These are phyloP conservation scores for Fulmarus glacialis DNA, from an alignment of 2,113 vertebrate species.

Conservation along the genomic window DNA sequence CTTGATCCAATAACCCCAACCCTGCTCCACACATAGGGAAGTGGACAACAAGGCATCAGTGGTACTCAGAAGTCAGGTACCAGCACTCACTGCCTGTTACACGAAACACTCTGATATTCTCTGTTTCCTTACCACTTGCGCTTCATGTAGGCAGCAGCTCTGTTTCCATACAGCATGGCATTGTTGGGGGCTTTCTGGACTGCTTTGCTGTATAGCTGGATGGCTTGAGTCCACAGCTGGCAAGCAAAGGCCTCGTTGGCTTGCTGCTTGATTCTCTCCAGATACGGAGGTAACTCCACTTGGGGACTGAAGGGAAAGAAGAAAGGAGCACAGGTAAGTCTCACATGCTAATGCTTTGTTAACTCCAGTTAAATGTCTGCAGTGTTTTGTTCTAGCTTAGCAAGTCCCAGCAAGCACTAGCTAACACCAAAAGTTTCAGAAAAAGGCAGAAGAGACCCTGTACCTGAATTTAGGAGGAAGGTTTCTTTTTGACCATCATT, in stretches of 20 bases:
- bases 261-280: slow-evolving; percentile 94
- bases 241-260: slow-evolving; percentile 96
- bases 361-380: background rate
- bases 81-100: background rate
- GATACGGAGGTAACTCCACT: slow-evolving; percentile 87
- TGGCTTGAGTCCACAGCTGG: slow-evolving; percentile 98
- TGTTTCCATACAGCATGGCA: slow-evolving; percentile 95
- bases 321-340: background rate
- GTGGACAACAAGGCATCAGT: accelerated
- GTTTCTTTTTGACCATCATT: background rate
- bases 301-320: slow-evolving; percentile 74
- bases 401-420: background rate
- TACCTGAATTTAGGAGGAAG: background rate
- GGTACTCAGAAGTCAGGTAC: background rate
- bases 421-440: background rate
- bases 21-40: accelerated
- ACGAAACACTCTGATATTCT: background rate
- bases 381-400: background rate
- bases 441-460: background rate
- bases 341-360: background rate
- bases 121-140: slow-evolving; percentile 89
- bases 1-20: background rate
- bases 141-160: slow-evolving; percentile 98
- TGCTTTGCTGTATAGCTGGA: slow-evolving; percentile 96
- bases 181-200: slow-evolving; percentile 89